Conservation (phyloP, 2,888 invertebrate genomes). For the Diadegma fenestrale region DNA sequence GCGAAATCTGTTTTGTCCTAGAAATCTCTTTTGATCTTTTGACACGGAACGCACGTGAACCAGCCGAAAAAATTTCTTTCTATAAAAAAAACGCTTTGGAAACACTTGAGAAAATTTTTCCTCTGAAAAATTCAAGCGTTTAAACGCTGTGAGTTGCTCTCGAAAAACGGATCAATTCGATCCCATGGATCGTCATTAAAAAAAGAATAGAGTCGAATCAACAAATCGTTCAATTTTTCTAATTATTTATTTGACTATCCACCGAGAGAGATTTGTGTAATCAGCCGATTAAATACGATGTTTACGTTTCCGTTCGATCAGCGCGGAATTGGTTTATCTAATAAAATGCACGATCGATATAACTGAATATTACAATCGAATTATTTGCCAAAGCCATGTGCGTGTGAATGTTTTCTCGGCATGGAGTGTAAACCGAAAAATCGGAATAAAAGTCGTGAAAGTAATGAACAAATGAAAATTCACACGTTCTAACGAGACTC, state of each 20-base stretch:
- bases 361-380: background rate
- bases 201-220: no score
- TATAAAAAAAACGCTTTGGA: background rate
- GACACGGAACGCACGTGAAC: background rate
- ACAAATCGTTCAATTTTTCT: no score
- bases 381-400: background rate
- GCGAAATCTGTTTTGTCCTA: background rate
- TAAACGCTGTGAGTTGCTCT: no score
- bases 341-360: background rate
- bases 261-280: background rate
- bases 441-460: background rate
- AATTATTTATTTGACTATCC: background rate
- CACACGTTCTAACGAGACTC: conserved; percentile 23
- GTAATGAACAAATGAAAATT: conserved; percentile 6
- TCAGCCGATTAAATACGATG: background rate
- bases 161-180: no score
- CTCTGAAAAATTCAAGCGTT: no score
- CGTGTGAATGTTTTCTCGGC: background rate
- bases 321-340: background rate
- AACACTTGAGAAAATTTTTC: no score
- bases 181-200: no score
- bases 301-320: background rate
- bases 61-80: background rate
- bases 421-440: background rate
- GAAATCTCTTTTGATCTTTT: background rate